Base-by-base conservation (phyloP, 2,888 invertebrate genomes). In the Diarsia rubi region DNA sequence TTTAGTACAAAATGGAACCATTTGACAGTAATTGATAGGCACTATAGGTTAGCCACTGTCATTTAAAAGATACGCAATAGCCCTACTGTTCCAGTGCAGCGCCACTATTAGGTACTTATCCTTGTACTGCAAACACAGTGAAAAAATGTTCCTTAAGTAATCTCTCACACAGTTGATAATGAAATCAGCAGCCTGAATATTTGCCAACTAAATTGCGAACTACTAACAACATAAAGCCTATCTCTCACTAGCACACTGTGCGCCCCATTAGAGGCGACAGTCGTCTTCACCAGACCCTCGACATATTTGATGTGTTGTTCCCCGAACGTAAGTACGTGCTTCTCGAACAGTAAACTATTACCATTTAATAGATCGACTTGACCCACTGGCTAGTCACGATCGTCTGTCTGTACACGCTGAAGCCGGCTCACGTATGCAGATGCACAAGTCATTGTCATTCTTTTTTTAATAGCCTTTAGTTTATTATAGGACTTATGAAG, bases 311-410 rank as follows among this genome's bases (percentile, higher is more conserved):
- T 88, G 79, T 84, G 86, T 86, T 84, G 86, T 85, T 83, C 80
- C 69, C 71, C 73, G 77, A 84, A 82, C 73, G 74, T 59, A 72
- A 85, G 87, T 89, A 88, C 86, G 88, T 91, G 88, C 89, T 88
- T 90, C 86, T 88, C 83, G 87, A 88, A 85, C 87, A 83, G 89
- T 88, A 89, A 90, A 88, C 88, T 87, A 92, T 91, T 92, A 91
- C 89, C 88, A 91, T 92, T 92, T 93, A 93, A 93, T 93, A 92
- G 91, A 91, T 88, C 90, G 89, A 89, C 90, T 92, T 94, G 95
- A 95, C 95, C 95, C 88, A 95, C 92, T 94, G 90, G 79, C 91
- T 86, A 92, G 94, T 95, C 95, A 95, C 94, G 95, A 94, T 79
- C 84, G 67, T 78, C 75, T 78, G 67, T 78, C 75, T 78, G 81